phyloP scores from a whole-genome alignment of 2,113 vertebrate genomes.

The Macroglossus sobrinus region DNA sequence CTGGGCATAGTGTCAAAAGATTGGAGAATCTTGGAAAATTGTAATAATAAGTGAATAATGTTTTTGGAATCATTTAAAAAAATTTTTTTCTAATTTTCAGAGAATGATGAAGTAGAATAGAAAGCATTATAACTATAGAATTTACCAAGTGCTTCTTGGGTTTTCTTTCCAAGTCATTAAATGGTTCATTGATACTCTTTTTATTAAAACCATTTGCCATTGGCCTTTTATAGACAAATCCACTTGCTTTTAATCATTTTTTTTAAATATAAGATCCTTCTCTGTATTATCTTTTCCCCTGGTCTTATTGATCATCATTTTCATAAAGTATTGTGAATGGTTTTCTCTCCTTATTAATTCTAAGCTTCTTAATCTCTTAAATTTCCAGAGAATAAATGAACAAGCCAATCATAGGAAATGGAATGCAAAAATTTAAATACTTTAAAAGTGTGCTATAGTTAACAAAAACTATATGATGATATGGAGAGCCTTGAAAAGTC shows the following conservation, averaged over 20 bases:
- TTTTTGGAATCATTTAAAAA: neutral
- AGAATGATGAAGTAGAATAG: neutral
- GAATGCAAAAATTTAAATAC: neutral
- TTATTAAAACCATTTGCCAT: conserved; percentile 20
- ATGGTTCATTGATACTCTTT: neutral
- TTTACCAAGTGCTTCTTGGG: neutral
- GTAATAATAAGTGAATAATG: neutral
- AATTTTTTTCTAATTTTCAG: neutral
- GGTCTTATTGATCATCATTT: neutral
- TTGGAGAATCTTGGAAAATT: neutral
- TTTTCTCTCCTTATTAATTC: neutral
- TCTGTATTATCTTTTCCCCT: neutral
- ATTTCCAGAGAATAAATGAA: neutral
- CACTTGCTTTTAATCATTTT: neutral
- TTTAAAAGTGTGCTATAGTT: neutral
- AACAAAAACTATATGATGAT: neutral
- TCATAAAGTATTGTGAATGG: neutral
- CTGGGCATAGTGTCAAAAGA: neutral
- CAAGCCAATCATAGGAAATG: neutral
- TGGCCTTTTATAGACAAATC: neutral
- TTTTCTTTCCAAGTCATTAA: neutral
- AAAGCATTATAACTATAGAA: neutral
- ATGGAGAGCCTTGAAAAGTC: neutral
- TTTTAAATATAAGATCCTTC: neutral
- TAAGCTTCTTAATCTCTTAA: neutral